These are phyloP conservation scores for Volucella inanis DNA, from an alignment of 2,888 invertebrate species.

Conservation along the genomic window DNA sequence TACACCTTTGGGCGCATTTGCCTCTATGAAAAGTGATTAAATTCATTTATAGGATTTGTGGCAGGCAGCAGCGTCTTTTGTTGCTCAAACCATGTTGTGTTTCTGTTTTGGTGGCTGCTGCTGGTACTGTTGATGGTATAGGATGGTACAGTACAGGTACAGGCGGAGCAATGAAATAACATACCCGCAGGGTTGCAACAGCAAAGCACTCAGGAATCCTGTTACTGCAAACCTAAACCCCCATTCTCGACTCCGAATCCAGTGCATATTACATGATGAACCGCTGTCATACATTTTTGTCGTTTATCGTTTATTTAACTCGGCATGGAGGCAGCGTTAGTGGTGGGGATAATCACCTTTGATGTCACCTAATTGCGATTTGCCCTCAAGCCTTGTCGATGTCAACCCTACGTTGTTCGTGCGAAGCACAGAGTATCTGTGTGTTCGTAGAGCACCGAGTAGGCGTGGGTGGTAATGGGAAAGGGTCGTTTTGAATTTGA, in stretches of 20 bases:
- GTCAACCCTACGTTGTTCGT: background rate
- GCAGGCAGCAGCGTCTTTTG: constrained; percentile 69
- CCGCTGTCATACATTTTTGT: constrained; percentile 70
- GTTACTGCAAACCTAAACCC: background rate
- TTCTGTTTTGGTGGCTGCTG: constrained; percentile 13
- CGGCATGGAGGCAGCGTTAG: constrained; percentile 12
- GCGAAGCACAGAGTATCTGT: background rate
- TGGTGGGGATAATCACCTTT: constrained; percentile 74
- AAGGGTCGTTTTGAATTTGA: constrained; percentile 66
- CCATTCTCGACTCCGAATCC: background rate
- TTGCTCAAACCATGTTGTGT: constrained; percentile 38
- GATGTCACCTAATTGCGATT: constrained; percentile 75
- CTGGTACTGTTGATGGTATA: background rate
- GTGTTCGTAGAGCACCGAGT: background rate
- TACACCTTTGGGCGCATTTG: constrained; percentile 51
- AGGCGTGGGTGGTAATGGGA: background rate
- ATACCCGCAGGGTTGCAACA: constrained; percentile 63
- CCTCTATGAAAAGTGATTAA: constrained; percentile 70
- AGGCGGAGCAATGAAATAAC: constrained; percentile 66
- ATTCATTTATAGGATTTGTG: constrained; percentile 73
- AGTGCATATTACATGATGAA: constrained; percentile 72
- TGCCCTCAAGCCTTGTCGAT: constrained; percentile 59
- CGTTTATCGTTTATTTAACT: constrained; percentile 72
- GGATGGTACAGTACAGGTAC: no score
- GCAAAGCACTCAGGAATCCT: constrained; percentile 48